These are phyloP conservation scores for Muscicapa comitata DNA, from an alignment of 2,797 vertebrate genomes.

Conservation along the genomic window DNA sequence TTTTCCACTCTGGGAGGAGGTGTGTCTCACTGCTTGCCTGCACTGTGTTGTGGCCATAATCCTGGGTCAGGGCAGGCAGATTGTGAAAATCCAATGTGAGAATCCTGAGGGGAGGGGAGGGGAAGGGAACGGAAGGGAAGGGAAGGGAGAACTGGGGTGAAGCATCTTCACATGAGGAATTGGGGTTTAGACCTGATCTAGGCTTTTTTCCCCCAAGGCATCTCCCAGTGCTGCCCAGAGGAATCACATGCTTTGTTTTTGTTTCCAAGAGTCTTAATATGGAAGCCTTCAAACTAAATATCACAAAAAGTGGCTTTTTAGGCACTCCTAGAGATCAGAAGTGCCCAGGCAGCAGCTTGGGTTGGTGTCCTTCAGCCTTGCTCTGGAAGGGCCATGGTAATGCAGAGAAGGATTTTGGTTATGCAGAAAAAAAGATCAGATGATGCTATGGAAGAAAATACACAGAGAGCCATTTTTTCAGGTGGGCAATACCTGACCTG, in stretches of 20 bases:
- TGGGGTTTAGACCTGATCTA: not conserved
- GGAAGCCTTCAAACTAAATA: not conserved
- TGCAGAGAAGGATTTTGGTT: not conserved
- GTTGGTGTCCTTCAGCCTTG: not conserved
- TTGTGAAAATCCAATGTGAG: not conserved
- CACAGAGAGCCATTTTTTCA: not conserved
- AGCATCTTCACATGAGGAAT: accelerated
- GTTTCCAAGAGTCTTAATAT: not conserved
- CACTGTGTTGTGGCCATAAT: not conserved
- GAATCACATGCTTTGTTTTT: not conserved
- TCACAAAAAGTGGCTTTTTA: not conserved
- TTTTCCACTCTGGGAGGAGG: not conserved
- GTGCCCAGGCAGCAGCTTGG: not conserved
- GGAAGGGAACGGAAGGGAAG: not conserved
- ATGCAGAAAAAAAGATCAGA: not conserved
- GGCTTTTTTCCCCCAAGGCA: not conserved
- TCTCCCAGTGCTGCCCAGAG: not conserved
- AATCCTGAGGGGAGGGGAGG: not conserved
- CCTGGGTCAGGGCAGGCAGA: not conserved
- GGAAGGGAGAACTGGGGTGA: not conserved
- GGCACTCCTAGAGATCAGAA: not conserved
- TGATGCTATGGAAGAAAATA: not conserved
- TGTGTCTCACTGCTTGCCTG: not conserved
- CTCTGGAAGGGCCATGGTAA: not conserved
- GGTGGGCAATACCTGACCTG: not conserved